Conservation (phyloP, 1,140 invertebrate genomes). For the Drosophila burlai region DNA sequence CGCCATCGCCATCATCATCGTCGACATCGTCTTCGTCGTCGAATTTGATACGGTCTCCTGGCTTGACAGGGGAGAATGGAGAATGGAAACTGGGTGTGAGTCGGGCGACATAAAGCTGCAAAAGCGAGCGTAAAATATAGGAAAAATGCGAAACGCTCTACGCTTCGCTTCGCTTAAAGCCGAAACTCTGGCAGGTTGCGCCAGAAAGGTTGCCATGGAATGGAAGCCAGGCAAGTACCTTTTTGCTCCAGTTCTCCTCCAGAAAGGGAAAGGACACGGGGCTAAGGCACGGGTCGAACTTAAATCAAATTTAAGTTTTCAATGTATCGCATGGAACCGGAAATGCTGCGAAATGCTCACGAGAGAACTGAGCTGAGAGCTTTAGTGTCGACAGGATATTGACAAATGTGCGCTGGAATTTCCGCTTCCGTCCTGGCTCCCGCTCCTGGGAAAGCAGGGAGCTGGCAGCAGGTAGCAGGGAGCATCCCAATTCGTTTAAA, state of each 20-base stretch:
- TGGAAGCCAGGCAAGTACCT: conserved; percentile 65
- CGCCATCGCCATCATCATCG: conserved; percentile 21
- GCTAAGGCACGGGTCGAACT: conserved; percentile 29
- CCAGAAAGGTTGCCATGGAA: conserved; percentile 42
- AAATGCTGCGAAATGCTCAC: conserved; percentile 58
- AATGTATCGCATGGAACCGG: conserved; percentile 53
- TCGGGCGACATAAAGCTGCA: conserved; percentile 59
- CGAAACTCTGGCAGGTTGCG: conserved; percentile 26
- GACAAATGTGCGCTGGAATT: conserved; percentile 49
- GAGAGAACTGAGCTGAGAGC: conserved; percentile 12
- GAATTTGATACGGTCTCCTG: conserved; percentile 71
- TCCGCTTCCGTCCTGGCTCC: conserved; percentile 5
- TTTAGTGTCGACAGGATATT: conserved; percentile 54
- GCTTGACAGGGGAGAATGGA: conserved; percentile 43
- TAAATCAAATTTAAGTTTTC: conserved; percentile 76
- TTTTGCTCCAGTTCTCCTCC: conserved; percentile 31
- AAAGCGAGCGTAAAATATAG: conserved; percentile 52
- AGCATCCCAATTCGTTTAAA: conserved; percentile 26
- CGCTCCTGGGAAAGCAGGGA: background rate
- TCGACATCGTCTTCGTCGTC: conserved; percentile 52
- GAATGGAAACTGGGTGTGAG: conserved; percentile 32
- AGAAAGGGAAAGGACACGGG: conserved; percentile 13
- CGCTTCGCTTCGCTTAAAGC: conserved; percentile 58
- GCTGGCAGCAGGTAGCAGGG: background rate
- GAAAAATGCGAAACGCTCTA: conserved; percentile 60